phyloP scores from a whole-genome alignment of 2,888 invertebrate species.

The Hemistola chrysoprasaria region DNA sequence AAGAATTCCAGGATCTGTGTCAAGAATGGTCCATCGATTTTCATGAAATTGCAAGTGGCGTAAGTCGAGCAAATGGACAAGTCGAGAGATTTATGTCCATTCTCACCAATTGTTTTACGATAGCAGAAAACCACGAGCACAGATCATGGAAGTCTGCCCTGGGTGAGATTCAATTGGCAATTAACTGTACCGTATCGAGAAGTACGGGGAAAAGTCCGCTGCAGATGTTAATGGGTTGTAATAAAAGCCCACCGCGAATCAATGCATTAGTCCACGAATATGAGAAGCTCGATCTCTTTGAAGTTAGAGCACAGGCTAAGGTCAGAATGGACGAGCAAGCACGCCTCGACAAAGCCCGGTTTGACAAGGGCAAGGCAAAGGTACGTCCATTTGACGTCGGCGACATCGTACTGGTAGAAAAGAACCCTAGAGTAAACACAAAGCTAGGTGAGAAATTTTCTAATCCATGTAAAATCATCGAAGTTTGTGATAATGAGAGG shows the following conservation, averaged over 20 bases:
- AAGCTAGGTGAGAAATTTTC: conserved; percentile 19
- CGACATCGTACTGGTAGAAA: conserved; percentile 6
- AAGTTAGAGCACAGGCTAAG: conserved; percentile 10
- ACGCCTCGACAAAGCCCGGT: conserved; percentile 2
- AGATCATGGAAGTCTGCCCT: conserved; percentile 26
- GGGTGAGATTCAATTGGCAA: conserved; percentile 27
- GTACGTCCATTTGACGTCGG: conserved; percentile 17
- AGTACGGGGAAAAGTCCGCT: conserved; percentile 24
- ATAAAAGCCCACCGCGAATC: conserved; percentile 19
- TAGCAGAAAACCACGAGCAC: conserved; percentile 5
- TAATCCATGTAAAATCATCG: conserved; percentile 19
- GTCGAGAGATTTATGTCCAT: conserved; percentile 24
- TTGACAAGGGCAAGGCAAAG: conserved; percentile 18
- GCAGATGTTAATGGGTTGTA: conserved; percentile 24
- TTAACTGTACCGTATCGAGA: conserved; percentile 24
- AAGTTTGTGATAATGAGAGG: conserved; percentile 20
- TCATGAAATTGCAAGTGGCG: conserved; percentile 23
- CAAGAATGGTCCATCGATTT: conserved; percentile 13
- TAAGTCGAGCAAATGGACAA: conserved; percentile 26
- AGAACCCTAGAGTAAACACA: conserved; percentile 14
- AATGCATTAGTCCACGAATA: conserved; percentile 11
- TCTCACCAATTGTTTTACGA: conserved; percentile 22
- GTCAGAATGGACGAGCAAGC: conserved; percentile 10
- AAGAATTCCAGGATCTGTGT: conserved; percentile 15
- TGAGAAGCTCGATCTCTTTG: conserved; percentile 7